Percentiles rank a stretch among this genome's conserved stretches.
phyloP scores from a whole-genome alignment of 2,888 invertebrate species.

The Machimus rusticus region DNA sequence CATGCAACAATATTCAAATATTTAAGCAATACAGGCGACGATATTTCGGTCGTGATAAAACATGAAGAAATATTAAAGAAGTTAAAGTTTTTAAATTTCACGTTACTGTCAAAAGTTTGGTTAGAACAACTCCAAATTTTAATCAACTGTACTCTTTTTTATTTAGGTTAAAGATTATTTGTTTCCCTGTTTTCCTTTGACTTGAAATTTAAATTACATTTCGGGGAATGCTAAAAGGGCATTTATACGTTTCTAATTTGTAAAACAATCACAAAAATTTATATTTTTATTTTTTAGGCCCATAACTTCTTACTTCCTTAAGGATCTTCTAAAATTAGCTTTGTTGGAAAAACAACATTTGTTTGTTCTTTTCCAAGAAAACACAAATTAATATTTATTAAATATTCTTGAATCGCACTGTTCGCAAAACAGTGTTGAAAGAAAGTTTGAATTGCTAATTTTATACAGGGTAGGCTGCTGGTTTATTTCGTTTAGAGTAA shows the following conservation, averaged over 20 bases:
- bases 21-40: too few species aligned
- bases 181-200: background rate
- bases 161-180: too few species aligned
- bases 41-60: too few species aligned
- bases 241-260: background rate
- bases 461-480: background rate
- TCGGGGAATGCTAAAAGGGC: background rate
- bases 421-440: background rate
- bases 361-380: background rate
- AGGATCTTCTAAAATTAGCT: background rate
- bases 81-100: too few species aligned
- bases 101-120: too few species aligned
- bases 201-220: background rate
- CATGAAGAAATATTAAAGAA: too few species aligned
- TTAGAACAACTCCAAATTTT: too few species aligned
- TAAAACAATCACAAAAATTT: background rate
- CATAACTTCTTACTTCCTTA: background rate
- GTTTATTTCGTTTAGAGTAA: background rate
- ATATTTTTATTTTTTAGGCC: too few species aligned
- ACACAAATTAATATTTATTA: background rate
- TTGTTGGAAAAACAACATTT: background rate
- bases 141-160: too few species aligned
- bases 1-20: too few species aligned
- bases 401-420: background rate
- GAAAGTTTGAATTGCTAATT: background rate